phyloP scores from a whole-genome alignment of 2,888 invertebrate species.

The Mimas tiliae region DNA sequence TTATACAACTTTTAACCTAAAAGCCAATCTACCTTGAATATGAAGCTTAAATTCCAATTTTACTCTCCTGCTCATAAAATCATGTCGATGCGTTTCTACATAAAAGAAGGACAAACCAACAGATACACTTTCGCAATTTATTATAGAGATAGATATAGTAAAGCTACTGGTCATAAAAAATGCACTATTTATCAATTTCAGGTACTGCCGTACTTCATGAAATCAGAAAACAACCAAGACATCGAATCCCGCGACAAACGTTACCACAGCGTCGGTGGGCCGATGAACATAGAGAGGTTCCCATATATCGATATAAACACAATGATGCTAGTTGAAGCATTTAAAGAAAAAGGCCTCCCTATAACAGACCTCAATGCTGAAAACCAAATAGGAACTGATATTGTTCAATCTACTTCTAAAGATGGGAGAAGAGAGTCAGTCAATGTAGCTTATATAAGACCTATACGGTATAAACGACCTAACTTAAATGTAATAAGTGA shows the following conservation, averaged over 20 bases:
- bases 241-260: slow-evolving; percentile 77
- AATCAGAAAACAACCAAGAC: slow-evolving; percentile 87
- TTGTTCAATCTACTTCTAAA: slow-evolving; percentile 86
- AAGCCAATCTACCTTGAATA: too few relatives aligned
- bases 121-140: too few relatives aligned
- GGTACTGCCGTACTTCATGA: slow-evolving; percentile 89
- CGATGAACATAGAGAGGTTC: slow-evolving; percentile 86
- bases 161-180: too few relatives aligned
- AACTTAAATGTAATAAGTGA: slow-evolving; percentile 81
- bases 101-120: too few relatives aligned
- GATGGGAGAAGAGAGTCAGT: slow-evolving; percentile 86
- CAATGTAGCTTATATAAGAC: slow-evolving; percentile 87
- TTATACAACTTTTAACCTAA: too few relatives aligned
- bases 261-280: slow-evolving; percentile 86
- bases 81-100: too few relatives aligned
- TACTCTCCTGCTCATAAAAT: too few relatives aligned
- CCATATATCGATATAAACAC: slow-evolving; percentile 86
- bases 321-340: slow-evolving; percentile 83
- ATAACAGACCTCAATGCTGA: slow-evolving; percentile 85
- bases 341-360: slow-evolving; percentile 86
- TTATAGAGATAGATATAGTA: too few relatives aligned
- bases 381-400: slow-evolving; percentile 85
- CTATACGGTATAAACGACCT: slow-evolving; percentile 81
- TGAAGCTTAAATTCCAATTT: too few relatives aligned
- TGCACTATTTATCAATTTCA: slow-evolving; percentile 45